Conservation (phyloP, 1,140 invertebrate species). For the Saccostrea echinata region DNA sequence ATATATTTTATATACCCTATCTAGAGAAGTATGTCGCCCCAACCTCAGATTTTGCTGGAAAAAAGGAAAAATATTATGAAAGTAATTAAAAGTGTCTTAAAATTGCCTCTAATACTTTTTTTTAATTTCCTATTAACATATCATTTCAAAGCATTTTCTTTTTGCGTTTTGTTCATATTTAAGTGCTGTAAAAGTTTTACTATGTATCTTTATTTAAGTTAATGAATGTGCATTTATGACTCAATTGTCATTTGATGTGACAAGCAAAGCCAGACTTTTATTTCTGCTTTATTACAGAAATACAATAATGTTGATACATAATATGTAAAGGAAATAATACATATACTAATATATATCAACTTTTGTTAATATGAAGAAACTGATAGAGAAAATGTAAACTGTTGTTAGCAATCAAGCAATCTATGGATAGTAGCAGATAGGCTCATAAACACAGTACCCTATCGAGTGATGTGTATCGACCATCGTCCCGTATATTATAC, state of each 20-base stretch:
- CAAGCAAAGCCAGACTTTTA: no score
- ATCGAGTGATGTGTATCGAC: conserved; percentile 1
- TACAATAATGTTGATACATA: no score
- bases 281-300: no score
- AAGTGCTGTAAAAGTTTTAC: background rate
- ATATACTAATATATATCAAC: no score
- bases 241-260: no score
- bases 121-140: background rate
- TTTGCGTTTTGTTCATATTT: background rate
- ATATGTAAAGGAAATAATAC: no score
- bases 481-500: background rate
- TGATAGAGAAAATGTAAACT: no score
- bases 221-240: no score
- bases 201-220: background rate
- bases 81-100: background rate
- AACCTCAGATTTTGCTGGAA: conserved; percentile 24
- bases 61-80: background rate
- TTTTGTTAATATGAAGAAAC: no score
- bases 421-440: background rate
- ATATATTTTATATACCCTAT: background rate
- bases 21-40: background rate
- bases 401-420: no score
- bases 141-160: background rate
- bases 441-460: background rate
- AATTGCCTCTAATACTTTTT: background rate